Percentiles rank a stretch among this genome's conserved stretches.
Conservation (phyloP, 2,797 vertebrate genomes). For the Sebastes alutus region DNA sequence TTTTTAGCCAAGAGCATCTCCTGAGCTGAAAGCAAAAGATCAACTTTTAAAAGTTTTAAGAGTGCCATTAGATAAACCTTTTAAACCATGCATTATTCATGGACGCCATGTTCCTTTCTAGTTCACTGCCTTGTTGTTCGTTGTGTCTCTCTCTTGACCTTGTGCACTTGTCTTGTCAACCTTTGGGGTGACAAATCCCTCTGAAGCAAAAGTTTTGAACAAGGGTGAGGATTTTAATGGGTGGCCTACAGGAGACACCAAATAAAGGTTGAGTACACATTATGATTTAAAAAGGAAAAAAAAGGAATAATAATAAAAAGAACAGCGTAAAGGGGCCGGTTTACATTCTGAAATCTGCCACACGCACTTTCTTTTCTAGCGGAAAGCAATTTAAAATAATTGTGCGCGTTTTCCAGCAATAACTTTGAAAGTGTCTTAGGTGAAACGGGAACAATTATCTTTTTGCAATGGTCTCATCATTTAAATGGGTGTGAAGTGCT, state of each 20-base stretch:
- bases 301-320: slow-evolving; percentile 13
- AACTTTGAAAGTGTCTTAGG: slow-evolving; percentile 52
- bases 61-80: slow-evolving; percentile 67
- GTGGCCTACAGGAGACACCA: slow-evolving; percentile 19
- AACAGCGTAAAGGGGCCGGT: background rate
- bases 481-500: slow-evolving; percentile 63
- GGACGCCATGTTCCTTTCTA: slow-evolving; percentile 54
- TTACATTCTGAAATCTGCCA: slow-evolving; percentile 20
- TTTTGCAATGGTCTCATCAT: slow-evolving; percentile 50
- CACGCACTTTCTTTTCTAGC: slow-evolving; percentile 2
- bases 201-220: slow-evolving; percentile 37
- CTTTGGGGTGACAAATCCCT: slow-evolving; percentile 48
- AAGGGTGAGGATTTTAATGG: slow-evolving; percentile 58
- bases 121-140: slow-evolving; percentile 56
- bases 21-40: slow-evolving; percentile 41
- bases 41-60: slow-evolving; percentile 70
- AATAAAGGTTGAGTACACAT: slow-evolving; percentile 52
- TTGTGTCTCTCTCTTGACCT: slow-evolving; percentile 51
- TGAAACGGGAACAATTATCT: slow-evolving; percentile 60
- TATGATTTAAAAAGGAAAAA: background rate
- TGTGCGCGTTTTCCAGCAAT: slow-evolving; percentile 28
- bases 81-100: slow-evolving; percentile 75
- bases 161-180: slow-evolving; percentile 58
- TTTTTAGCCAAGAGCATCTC: slow-evolving; percentile 37
- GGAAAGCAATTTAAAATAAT: slow-evolving; percentile 55